phyloP scores from a whole-genome alignment of 2,113 vertebrate species.

The Engystomops pustulosus region DNA sequence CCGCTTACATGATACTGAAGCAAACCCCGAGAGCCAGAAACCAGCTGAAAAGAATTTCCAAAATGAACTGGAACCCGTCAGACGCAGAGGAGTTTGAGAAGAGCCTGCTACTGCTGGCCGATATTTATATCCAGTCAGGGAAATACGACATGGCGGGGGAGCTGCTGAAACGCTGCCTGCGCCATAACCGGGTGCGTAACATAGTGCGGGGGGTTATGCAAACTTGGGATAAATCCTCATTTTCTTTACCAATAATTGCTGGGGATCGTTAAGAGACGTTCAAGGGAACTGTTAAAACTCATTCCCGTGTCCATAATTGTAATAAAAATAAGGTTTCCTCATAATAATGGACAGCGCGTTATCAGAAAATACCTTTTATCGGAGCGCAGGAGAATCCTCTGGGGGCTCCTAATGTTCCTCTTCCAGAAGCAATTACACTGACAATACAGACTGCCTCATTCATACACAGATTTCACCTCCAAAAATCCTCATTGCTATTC shows the following conservation, averaged over 20 bases:
- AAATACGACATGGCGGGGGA: conserved; percentile 95
- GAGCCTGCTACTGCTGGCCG: conserved; percentile 95
- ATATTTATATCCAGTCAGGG: conserved; percentile 96
- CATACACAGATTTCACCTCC: background rate
- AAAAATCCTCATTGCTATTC: conserved; percentile 25
- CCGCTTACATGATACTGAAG: conserved; percentile 95
- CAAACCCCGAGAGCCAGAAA: conserved; percentile 93
- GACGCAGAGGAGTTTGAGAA: conserved; percentile 98
- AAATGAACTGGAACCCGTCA: conserved; percentile 93
- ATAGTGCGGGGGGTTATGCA: background rate
- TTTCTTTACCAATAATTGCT: conserved; percentile 3
- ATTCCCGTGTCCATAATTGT: conserved; percentile 33
- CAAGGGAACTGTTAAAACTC: conserved; percentile 28
- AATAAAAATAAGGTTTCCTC: conserved; percentile 23
- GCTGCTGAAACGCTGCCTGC: conserved; percentile 87
- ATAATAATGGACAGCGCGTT: conserved; percentile 20
- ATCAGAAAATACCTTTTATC: conserved; percentile 47
- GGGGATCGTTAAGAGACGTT: conserved; percentile 17
- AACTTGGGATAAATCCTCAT: background rate
- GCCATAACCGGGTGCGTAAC: conserved; percentile 86
- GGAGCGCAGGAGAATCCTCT: conserved; percentile 17
- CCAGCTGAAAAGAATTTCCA: conserved; percentile 93
- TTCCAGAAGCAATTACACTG: conserved; percentile 52
- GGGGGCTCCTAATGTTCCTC: conserved; percentile 20
- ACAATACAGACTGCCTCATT: conserved; percentile 20